A percentile compares a stretch with the other conserved stretches of the same genome.
phyloP scores from a whole-genome alignment of 2,888 invertebrate genomes.

The Drosophila cyrtoloma region DNA sequence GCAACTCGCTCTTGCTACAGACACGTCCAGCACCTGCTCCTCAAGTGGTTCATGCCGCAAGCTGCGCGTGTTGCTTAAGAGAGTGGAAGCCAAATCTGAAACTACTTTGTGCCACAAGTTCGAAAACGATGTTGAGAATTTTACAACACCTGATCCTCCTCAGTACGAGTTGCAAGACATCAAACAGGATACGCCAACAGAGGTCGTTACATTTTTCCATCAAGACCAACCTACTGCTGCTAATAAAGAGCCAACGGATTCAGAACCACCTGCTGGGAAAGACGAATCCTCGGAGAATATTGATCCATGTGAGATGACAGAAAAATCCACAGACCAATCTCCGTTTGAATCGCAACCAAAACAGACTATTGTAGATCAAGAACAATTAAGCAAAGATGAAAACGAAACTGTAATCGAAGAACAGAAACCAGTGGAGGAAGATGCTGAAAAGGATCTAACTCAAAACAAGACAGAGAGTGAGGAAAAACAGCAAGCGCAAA shows the following conservation, averaged over 20 bases:
- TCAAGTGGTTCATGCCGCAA: conserved; percentile 9
- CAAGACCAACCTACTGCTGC: background rate
- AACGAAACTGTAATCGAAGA: background rate
- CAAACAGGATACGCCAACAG: background rate
- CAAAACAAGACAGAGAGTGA: background rate
- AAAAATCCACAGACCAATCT: background rate
- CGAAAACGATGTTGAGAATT: background rate
- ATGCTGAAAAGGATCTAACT: background rate
- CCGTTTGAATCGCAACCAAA: background rate
- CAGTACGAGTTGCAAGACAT: background rate
- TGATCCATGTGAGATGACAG: background rate
- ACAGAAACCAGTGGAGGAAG: background rate
- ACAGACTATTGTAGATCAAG: background rate
- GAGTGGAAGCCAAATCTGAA: background rate
- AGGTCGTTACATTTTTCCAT: background rate
- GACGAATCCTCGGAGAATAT: too few relatives aligned
- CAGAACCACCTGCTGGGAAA: background rate
- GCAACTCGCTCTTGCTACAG: background rate
- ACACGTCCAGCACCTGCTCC: conserved; percentile 5
- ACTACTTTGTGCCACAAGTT: background rate
- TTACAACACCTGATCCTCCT: background rate
- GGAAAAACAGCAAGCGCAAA: background rate
- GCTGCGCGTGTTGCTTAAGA: conserved; percentile 25
- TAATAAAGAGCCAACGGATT: background rate
- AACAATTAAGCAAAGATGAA: background rate